Evolutionary conservation across 1,140 invertebrate genomes (phyloP).

Genomic region (Drosophila kanapiae): DNA sequence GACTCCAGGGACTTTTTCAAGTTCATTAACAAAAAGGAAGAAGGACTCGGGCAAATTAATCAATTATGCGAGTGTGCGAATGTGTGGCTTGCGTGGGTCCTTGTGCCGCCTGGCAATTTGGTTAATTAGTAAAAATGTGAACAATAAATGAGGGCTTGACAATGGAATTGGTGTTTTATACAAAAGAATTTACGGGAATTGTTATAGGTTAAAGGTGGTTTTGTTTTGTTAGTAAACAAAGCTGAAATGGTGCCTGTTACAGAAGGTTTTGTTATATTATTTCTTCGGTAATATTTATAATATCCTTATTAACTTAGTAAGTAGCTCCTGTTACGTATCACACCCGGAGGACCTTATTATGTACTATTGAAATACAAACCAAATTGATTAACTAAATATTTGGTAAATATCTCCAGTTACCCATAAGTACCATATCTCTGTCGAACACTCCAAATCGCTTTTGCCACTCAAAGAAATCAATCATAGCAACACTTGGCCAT

Average conservation of each 20-base stretch:
- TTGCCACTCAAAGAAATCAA: conserved; percentile 50
- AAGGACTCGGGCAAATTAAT: conserved; percentile 54
- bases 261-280: too few species aligned
- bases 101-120: conserved; percentile 56
- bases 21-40: conserved; percentile 69
- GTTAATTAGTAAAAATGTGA: conserved; percentile 78
- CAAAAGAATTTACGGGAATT: not conserved
- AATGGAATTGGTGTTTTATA: conserved; percentile 5
- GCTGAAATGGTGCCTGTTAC: too few species aligned
- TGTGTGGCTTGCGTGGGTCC: conserved; percentile 2
- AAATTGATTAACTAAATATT: conserved; percentile 42
- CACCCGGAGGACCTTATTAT: too few species aligned
- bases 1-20: conserved; percentile 40
- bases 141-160: conserved; percentile 38
- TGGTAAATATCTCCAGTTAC: conserved; percentile 2
- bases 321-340: not conserved
- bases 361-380: conserved; percentile 1
- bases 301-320: not conserved
- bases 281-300: too few species aligned
- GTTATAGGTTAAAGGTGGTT: too few species aligned
- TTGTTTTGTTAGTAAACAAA: not conserved
- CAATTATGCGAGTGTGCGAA: conserved; percentile 48
- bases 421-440: conserved; percentile 35
- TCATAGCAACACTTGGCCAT: conserved; percentile 49
- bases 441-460: conserved; percentile 20